Evolutionary conservation across 1,140 invertebrate genomes (phyloP).

Genomic region (Nasonia giraulti): DNA sequence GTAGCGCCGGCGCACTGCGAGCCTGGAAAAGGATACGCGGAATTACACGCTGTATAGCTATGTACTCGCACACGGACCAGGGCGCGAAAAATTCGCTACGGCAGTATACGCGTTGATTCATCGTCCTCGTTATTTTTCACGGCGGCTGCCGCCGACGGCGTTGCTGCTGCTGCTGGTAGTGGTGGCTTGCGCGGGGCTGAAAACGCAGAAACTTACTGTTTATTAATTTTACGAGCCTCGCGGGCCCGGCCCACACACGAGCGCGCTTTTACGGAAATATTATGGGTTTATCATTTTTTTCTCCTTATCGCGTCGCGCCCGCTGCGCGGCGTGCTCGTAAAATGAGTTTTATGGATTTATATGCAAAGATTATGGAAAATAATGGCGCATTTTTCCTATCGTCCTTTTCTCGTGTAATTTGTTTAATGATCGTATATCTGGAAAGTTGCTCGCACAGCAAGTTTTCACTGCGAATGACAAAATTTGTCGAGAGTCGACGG

Average conservation of each 20-base stretch:
- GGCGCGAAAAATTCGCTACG: conserved; percentile 10
- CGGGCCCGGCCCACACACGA: too few species aligned
- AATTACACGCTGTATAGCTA: background rate
- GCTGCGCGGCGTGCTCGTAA: background rate
- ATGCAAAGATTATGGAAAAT: background rate
- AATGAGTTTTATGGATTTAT: background rate
- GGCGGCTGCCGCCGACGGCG: background rate
- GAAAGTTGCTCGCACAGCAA: too few species aligned
- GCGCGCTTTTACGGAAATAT: background rate
- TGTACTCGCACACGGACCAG: background rate
- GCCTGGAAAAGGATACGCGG: conserved; percentile 3
- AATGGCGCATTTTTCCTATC: background rate
- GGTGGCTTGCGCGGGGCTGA: background rate
- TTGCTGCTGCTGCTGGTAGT: too few species aligned
- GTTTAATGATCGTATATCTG: too few species aligned
- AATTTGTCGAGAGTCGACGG: too few species aligned
- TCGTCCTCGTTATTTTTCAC: conserved; percentile 39
- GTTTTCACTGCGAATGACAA: too few species aligned
- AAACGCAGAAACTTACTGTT: conserved; percentile 25
- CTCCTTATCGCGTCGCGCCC: background rate
- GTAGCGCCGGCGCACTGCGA: background rate
- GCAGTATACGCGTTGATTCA: conserved; percentile 11
- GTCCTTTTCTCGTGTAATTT: background rate
- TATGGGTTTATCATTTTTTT: background rate
- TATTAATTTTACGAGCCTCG: conserved; percentile 23